These are phyloP conservation scores for Noctua pronuba DNA, from an alignment of 2,888 invertebrate genomes.

Conservation along the genomic window DNA sequence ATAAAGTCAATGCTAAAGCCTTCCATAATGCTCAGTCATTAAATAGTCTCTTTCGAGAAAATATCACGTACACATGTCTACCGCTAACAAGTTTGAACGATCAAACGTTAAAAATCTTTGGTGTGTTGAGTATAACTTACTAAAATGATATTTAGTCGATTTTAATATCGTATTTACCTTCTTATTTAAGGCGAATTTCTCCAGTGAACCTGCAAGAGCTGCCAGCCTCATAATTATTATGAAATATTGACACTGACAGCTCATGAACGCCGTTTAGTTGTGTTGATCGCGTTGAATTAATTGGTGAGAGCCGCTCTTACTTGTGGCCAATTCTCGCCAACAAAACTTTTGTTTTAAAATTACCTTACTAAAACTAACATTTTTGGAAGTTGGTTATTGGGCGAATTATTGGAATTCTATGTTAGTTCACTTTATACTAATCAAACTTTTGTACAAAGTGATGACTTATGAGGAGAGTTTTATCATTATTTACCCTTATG, in stretches of 20 bases:
- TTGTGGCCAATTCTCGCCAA: background rate
- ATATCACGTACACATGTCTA: conserved; percentile 64
- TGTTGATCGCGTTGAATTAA: background rate
- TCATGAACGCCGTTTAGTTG: background rate
- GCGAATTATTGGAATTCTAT: conserved; percentile 9
- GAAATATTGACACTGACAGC: background rate
- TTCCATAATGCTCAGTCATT: conserved; percentile 59
- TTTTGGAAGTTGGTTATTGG: conserved; percentile 10
- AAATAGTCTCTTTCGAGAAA: conserved; percentile 66
- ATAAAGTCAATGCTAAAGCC: conserved; percentile 26
- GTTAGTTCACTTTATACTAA: conserved; percentile 16
- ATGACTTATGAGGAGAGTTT: conserved; percentile 5
- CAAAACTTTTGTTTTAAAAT: background rate
- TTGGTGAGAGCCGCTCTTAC: background rate
- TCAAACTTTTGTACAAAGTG: conserved; percentile 26
- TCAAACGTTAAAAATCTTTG: conserved; percentile 66
- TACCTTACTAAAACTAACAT: background rate
- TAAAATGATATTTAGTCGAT: conserved; percentile 47
- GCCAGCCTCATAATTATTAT: background rate
- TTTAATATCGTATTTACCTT: conserved; percentile 4
- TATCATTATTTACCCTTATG: background rate
- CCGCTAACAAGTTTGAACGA: conserved; percentile 57
- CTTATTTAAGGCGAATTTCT: background rate
- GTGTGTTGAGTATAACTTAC: conserved; percentile 59
- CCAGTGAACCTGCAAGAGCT: background rate